Evolutionary conservation across 2,797 vertebrate species (phyloP).

Genomic region (Sphaeramia orbicularis): DNA sequence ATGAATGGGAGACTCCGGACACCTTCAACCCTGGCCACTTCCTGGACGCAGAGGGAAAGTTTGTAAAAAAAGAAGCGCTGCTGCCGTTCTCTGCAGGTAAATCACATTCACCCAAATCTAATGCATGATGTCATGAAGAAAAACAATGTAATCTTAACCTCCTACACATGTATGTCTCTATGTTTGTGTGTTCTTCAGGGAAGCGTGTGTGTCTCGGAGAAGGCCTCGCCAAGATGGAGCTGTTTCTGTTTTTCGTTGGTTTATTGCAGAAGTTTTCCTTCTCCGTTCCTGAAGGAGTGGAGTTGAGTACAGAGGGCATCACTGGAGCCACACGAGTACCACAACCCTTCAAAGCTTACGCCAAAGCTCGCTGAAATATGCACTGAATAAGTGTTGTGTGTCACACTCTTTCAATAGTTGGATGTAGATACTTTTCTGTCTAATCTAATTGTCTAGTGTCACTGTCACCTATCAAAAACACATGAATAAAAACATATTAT

Average conservation of each 20-base stretch:
- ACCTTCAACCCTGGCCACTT: slow-evolving; percentile 90
- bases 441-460: too few relatives aligned
- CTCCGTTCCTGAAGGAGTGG: slow-evolving; percentile 63
- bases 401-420: too few relatives aligned
- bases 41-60: slow-evolving; percentile 85
- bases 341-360: slow-evolving; percentile 75
- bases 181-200: slow-evolving; percentile 75
- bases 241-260: slow-evolving; percentile 80
- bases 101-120: too few relatives aligned
- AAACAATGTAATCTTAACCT: slow-evolving; percentile 11
- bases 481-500: slow-evolving; percentile 48
- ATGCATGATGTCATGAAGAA: not conserved
- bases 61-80: too few relatives aligned
- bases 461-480: too few relatives aligned
- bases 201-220: slow-evolving; percentile 87
- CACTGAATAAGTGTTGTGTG: too few relatives aligned
- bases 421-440: too few relatives aligned
- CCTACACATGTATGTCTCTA: too few relatives aligned
- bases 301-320: slow-evolving; percentile 67
- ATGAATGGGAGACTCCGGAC: slow-evolving; percentile 88
- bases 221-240: slow-evolving; percentile 83
- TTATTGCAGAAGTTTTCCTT: slow-evolving; percentile 89
- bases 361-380: slow-evolving; percentile 68
- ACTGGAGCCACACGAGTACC: slow-evolving; percentile 79
- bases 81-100: too few relatives aligned